Evolutionary conservation across 1,140 invertebrate species (phyloP), one percentile per base, ranked within the genome.

Genomic region (Drosophila pruinosa): DNA sequence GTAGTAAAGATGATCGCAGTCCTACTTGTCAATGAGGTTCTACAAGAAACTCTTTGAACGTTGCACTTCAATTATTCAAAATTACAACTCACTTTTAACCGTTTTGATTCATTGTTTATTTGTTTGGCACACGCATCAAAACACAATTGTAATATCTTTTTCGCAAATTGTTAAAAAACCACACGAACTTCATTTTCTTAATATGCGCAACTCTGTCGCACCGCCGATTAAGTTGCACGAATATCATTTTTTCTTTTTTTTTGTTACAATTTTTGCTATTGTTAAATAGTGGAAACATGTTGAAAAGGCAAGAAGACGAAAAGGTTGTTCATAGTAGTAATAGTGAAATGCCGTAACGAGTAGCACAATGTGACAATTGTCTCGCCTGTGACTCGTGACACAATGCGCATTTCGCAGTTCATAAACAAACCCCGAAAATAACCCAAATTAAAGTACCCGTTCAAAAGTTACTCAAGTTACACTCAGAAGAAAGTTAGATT

Each of bases 291-390:
- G 59, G 39, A 54, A 47, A 52, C 45, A 19, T 50, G 58, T 67
- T 58, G 17, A 24, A 38, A 28, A 47, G 17, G 3, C n/a, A 45
- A 22, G 31, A 34, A 12, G 57, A 41, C 36, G 41, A 5, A 53
- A 6, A n/a, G 34, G 56, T 14, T 8, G 31, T n/a, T n/a, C n/a
- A n/a, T 17, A 19, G 48, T 43, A 72, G 53, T 56, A 75, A 75
- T 62, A 64, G 76, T 24, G 81, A 86, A 72, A 85, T 85, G 80
- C 63, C 72, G 81, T 85, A 85, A 85, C 79, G 64, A 57, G 61
- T 57, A 72, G 76, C 72, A 80, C 63, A 86, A 86, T 85, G 81
- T 76, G 80, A 85, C 80, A 85, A 85, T 85, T 85, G 73, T 76
- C 72, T 45, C 67, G 59, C 34, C 47, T 72, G 21, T 31, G 31